These are phyloP conservation scores for Linurgus olivaceus DNA, from an alignment of 2,797 vertebrate species.

Conservation along the genomic window DNA sequence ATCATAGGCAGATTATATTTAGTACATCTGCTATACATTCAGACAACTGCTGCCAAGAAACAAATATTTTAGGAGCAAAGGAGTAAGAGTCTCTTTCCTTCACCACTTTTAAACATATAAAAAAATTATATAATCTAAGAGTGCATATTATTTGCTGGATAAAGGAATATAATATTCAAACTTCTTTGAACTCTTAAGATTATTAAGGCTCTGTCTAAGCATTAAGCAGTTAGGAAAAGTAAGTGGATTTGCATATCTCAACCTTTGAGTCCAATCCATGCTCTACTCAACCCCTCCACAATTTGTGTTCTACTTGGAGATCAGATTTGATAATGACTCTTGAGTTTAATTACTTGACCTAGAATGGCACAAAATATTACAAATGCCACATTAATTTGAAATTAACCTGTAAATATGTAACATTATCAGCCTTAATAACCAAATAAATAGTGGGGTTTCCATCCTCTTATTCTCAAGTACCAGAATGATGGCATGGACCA, in stretches of 20 bases:
- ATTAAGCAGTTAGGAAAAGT: neutral
- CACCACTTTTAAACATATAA: neutral
- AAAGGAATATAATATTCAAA: neutral
- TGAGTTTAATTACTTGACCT: neutral
- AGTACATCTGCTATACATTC: conserved; percentile 34
- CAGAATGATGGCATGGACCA: neutral
- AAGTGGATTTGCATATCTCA: neutral
- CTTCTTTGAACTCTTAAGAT: neutral
- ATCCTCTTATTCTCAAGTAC: neutral
- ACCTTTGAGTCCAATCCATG: neutral
- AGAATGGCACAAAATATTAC: neutral
- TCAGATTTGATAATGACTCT: neutral
- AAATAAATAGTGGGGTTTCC: neutral
- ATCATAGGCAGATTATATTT: conserved; percentile 26
- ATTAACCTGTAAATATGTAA: neutral
- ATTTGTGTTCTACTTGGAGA: neutral
- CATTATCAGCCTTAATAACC: neutral
- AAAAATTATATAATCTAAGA: neutral
- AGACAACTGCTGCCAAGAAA: conserved; percentile 25
- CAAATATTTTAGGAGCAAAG: conserved; percentile 48
- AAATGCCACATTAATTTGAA: neutral
- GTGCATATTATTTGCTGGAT: neutral
- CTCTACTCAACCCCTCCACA: neutral
- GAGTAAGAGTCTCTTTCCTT: neutral
- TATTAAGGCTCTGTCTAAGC: neutral